Percentiles rank a stretch among this genome's conserved stretches.
phyloP scores from a whole-genome alignment of 2,888 invertebrate genomes.

The Brenthis hecate region DNA sequence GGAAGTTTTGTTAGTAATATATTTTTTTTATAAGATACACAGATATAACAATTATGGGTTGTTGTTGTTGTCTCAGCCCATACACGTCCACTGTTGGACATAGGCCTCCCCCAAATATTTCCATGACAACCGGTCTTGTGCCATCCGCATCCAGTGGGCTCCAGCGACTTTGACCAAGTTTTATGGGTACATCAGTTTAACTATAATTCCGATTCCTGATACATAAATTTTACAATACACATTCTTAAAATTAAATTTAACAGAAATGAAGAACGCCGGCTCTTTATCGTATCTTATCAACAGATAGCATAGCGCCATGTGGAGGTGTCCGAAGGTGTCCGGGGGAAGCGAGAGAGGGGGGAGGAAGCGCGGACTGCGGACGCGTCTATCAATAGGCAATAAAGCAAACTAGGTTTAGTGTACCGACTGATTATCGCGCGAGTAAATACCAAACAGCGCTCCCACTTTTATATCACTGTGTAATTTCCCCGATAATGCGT shows the following conservation, averaged over 20 bases:
- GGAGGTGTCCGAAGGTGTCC: neutral
- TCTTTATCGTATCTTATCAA: slow-evolving; percentile 20
- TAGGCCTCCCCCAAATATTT: no score
- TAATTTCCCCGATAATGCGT: slow-evolving; percentile 27
- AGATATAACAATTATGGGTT: no score
- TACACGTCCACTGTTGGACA: no score
- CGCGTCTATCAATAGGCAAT: slow-evolving; percentile 23
- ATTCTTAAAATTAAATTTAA: neutral
- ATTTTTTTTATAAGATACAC: no score
- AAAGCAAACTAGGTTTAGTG: slow-evolving; percentile 34
- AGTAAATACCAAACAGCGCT: slow-evolving; percentile 26
- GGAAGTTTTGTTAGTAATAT: no score
- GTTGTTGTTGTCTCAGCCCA: no score
- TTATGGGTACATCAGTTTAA: no score
- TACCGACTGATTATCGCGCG: slow-evolving; percentile 27
- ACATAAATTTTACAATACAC: no score
- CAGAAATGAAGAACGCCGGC: slow-evolving; percentile 18
- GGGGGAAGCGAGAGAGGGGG: neutral
- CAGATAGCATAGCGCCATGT: slow-evolving; percentile 20
- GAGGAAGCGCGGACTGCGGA: neutral
- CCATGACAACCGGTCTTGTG: no score
- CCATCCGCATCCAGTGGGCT: no score
- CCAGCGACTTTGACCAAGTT: no score
- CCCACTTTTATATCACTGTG: slow-evolving; percentile 28
- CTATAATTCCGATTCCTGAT: no score